These are phyloP conservation scores for Vireo griseus DNA, from an alignment of 2,797 vertebrate genomes.

Conservation along the genomic window DNA sequence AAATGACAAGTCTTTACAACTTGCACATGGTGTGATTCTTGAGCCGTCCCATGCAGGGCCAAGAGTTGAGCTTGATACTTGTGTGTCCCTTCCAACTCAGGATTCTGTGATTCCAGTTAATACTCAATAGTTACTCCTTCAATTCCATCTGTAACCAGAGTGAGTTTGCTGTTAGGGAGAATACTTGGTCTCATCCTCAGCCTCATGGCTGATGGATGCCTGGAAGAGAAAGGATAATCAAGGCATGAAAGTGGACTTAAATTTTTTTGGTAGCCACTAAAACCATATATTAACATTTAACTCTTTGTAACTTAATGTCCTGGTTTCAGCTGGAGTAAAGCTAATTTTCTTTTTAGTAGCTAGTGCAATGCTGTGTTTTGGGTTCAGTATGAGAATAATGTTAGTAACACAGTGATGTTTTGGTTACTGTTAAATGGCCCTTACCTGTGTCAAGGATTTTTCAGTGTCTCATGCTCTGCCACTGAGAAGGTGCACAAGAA, in stretches of 20 bases:
- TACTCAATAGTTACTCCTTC: background rate
- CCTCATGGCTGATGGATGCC: background rate
- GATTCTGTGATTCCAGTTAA: background rate
- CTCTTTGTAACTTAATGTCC: background rate
- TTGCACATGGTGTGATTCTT: background rate
- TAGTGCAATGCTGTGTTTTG: background rate
- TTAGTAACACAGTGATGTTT: background rate
- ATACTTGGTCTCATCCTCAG: background rate
- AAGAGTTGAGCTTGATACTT: background rate
- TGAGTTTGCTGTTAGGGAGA: background rate
- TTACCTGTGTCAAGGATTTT: background rate
- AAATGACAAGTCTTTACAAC: background rate
- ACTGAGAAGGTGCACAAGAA: background rate
- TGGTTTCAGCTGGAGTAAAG: background rate
- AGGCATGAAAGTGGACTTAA: background rate
- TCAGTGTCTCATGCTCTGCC: background rate
- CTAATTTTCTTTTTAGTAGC: background rate
- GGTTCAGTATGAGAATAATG: background rate
- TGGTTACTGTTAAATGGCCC: background rate
- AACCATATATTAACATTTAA: background rate
- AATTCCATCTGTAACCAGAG: background rate
- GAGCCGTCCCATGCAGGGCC: background rate
- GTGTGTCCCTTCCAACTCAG: background rate
- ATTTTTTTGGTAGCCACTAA: background rate
- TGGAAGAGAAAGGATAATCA: background rate